A percentile compares a stretch with the other conserved stretches of the same genome.
These are phyloP conservation scores for Montifringilla adamsi DNA, from an alignment of 2,113 vertebrate genomes.

Conservation along the genomic window DNA sequence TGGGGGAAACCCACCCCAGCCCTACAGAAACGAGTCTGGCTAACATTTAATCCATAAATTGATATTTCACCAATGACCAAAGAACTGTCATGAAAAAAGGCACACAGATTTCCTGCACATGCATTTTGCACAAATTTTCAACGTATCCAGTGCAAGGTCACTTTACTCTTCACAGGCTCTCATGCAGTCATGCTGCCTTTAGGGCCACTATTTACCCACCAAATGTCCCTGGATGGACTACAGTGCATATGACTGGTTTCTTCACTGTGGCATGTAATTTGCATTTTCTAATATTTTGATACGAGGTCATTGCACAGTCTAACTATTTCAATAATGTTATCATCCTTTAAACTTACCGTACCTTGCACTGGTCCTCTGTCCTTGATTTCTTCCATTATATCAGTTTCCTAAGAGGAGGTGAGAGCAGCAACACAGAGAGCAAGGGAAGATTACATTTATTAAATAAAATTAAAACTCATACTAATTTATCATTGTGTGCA, in stretches of 20 bases:
- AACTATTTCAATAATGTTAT: not conserved
- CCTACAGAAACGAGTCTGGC: not conserved
- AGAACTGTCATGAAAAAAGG: not conserved
- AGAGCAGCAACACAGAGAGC: not conserved
- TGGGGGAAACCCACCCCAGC: not conserved
- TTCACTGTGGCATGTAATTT: not conserved
- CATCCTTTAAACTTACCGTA: conserved; percentile 38
- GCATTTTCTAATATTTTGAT: not conserved
- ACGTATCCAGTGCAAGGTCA: not conserved
- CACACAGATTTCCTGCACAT: not conserved
- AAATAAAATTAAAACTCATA: not conserved
- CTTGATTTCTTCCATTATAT: conserved; percentile 80
- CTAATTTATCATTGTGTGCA: not conserved
- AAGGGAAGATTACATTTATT: not conserved
- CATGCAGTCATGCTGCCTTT: not conserved
- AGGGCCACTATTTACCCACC: not conserved
- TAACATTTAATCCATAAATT: not conserved
- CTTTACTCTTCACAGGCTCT: not conserved
- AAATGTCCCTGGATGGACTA: not conserved
- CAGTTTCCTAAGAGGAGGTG: conserved; percentile 63
- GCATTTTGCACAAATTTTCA: not conserved
- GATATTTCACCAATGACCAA: not conserved
- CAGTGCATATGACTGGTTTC: not conserved
- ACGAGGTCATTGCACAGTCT: not conserved
- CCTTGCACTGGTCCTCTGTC: conserved; percentile 81